Base-by-base conservation (phyloP, 2,888 invertebrate genomes). In the Aleiodes leptofemur region DNA sequence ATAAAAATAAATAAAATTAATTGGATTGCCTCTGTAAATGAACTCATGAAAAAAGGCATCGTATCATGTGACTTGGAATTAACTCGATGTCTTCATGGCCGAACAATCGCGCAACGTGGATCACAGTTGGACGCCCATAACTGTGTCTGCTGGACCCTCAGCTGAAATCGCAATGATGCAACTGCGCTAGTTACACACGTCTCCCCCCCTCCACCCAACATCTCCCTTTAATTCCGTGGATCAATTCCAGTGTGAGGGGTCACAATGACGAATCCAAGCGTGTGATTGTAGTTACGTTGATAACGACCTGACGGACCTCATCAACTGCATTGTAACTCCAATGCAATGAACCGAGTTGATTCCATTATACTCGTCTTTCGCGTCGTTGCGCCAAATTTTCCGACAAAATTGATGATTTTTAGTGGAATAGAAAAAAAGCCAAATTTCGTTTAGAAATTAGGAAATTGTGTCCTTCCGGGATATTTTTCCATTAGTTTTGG, bases 1-100 rank as follows among this genome's bases (percentile, higher is more conserved):
- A 56, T 56, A 23, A 56, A 57, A 56, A 9, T 56, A 23, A n/a
- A 13, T 31, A 31, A 31, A 57, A 57, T 57, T 31, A 56, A 43
- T 43, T 43, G 43, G 43, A 43, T 43, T 43, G 43, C 11, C 43
- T 9, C 43, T 9, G 43, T 9, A 43, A 43, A 43, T 43, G 43
- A 43, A 43, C 9, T 43, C 4, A 43, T 43, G 43, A 43, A 43
- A 43, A 43, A 5, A 43, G 6, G 6, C 43, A 9, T 9, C 7
- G 43, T 43, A 43, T 43, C 43, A 43, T 66, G 72, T 48, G 69
- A 74, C 64, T 50, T 69, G 72, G 72, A 76, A 78, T 78, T 78
- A 75, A 75, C 71, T 78, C 69, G 70, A 73, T 78, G 73, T 77
- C 74, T 73, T 77, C 71, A 77, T 77, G 74, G 73, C 64, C 69